These are phyloP conservation scores for Ceyx margarethae DNA, from an alignment of 2,113 vertebrate species.

Conservation along the genomic window DNA sequence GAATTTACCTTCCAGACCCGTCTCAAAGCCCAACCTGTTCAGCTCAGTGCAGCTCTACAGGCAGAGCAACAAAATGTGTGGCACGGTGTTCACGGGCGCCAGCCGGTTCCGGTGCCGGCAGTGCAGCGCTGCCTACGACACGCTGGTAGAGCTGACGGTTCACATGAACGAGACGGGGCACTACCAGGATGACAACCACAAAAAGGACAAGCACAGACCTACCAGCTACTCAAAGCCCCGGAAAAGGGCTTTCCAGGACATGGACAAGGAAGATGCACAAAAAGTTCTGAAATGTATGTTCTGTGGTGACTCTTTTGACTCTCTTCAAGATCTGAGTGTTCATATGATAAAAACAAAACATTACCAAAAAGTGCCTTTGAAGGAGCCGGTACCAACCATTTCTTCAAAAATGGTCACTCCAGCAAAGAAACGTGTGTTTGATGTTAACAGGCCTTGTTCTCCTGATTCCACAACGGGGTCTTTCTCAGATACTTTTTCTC, in stretches of 20 bases:
- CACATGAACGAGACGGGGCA: conserved; percentile 98
- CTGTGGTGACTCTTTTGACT: conserved; percentile 97
- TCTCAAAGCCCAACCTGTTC: conserved; percentile 93
- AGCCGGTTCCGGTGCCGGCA: conserved; percentile 96
- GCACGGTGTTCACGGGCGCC: conserved; percentile 91
- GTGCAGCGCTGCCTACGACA: conserved; percentile 96
- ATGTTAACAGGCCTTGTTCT: conserved; percentile 90
- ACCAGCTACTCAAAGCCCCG: conserved; percentile 90
- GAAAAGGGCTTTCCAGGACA: conserved; percentile 92
- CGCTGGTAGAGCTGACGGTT: conserved; percentile 92
- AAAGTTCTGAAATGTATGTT: conserved; percentile 99
- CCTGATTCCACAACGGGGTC: conserved; percentile 92
- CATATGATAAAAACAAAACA: conserved; percentile 99
- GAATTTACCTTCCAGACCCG: conserved; percentile 83
- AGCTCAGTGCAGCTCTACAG: conserved; percentile 95
- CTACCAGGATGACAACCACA: conserved; percentile 97
- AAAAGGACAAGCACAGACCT: conserved; percentile 86
- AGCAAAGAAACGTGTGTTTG: conserved; percentile 92
- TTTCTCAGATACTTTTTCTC: conserved; percentile 80
- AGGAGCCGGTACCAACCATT: conserved; percentile 95
- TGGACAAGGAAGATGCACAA: conserved; percentile 97
- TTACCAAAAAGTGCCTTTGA: conserved; percentile 99
- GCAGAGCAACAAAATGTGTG: conserved; percentile 89
- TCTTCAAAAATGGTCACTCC: conserved; percentile 92
- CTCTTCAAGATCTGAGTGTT: conserved; percentile 96